Evolutionary conservation across 2,797 vertebrate species (phyloP).

Genomic region (Myotis vivesi): DNA sequence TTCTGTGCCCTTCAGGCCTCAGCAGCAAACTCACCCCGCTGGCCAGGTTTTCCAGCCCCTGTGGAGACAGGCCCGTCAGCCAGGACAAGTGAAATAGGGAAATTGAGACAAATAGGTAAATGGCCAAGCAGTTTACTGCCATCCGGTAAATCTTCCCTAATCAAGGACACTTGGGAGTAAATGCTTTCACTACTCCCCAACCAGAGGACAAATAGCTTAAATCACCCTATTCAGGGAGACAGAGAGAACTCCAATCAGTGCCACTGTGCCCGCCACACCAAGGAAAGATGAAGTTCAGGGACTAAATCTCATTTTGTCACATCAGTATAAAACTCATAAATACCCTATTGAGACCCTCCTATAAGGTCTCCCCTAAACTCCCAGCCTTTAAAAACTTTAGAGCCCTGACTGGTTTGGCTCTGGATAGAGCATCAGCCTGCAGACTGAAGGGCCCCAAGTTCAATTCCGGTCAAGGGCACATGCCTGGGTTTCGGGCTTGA

Average conservation of each 20-base stretch:
- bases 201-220: neutral
- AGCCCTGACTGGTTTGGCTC: too few relatives aligned
- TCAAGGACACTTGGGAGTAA: neutral
- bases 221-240: neutral
- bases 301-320: neutral
- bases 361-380: neutral
- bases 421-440: too few relatives aligned
- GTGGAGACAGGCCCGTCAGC: neutral
- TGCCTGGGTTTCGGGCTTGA: too few relatives aligned
- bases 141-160: neutral
- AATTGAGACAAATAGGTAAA: neutral
- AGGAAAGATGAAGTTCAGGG: neutral
- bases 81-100: neutral
- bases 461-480: too few relatives aligned
- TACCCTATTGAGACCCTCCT: neutral
- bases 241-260: neutral
- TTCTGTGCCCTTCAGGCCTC: neutral
- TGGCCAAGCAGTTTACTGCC: neutral
- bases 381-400: neutral
- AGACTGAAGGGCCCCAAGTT: neutral
- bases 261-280: neutral
- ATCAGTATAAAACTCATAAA: neutral
- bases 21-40: neutral
- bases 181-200: neutral
- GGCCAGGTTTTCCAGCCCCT: neutral